Base-by-base conservation (phyloP, 2,888 invertebrate species). In the Cephus rjabovi region DNA sequence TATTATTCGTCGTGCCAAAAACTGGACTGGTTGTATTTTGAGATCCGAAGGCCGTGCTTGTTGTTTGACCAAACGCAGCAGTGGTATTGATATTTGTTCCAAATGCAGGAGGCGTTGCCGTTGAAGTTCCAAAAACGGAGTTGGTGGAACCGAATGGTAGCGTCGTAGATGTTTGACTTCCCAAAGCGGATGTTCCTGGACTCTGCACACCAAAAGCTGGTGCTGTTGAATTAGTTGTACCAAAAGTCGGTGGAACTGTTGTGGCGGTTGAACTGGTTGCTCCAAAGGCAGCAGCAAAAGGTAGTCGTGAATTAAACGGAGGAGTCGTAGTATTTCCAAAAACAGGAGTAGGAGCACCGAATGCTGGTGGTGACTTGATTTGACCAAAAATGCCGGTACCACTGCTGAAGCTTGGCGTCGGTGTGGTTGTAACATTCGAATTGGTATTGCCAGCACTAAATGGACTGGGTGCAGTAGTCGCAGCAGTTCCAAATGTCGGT, bases 331-430 rank as follows among this genome's bases (percentile, higher is more conserved):
- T 76, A 12, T 76, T 78, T 12, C 75, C 76, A 78, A 85, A 82
- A 37, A 30, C 77, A 11, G 82, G 70, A 4, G 74, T 76, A 30
- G 75, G 79, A 74, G 79, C 69, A 34, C 83, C 81, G 77, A 85
- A 84, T 35, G 70, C 80, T 15, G 83, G 75, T 30, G 84, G 56
- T 12, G 83, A 78, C 68, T 76, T 75, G 34, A 75, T 69, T 34
- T 81, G 80, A 56, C 81, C 78, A 74, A 81, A 83, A 75, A 82
- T 30, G 76, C 76, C 12, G 80, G 69, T 31, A 77, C 80, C 33
- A 73, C 69, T 11, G 75, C 75, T 4, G 73, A 75, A 78, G 69
- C 77, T 76, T 23, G 34, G 77, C 76, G 75, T 34, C 3, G 78
- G 35, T 1, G 77, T 78, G 11, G 76, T 78, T 37, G 76, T 77